Percentiles rank a stretch among this genome's conserved stretches.
Evolutionary conservation across 2,888 invertebrate genomes (phyloP).

Genomic region (Rotaria sp.): DNA sequence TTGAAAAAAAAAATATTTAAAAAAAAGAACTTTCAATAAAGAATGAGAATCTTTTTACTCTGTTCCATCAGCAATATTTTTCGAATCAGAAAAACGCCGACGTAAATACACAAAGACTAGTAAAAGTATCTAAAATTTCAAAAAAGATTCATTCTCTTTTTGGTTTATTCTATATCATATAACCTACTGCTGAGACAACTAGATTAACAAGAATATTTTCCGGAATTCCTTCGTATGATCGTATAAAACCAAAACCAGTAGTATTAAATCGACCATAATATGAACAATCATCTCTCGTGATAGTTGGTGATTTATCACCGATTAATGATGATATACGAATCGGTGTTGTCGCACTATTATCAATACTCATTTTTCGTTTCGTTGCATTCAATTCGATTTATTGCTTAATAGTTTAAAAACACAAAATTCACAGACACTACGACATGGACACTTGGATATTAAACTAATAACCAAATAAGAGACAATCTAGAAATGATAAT

Average conservation of each 20-base stretch:
- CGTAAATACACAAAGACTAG: neutral
- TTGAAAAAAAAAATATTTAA: neutral
- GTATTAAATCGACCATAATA: conserved; percentile 25
- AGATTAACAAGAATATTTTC: conserved; percentile 37
- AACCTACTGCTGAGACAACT: neutral
- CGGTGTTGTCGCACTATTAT: neutral
- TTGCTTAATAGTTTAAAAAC: too few species aligned
- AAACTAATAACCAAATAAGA: too few species aligned
- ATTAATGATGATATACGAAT: neutral
- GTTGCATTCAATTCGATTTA: too few species aligned
- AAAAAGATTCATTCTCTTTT: neutral
- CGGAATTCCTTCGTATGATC: conserved; percentile 39
- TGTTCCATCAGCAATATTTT: neutral
- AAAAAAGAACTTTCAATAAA: neutral
- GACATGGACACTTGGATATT: too few species aligned
- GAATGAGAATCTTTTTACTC: neutral
- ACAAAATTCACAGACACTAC: too few species aligned
- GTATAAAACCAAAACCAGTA: conserved; percentile 28
- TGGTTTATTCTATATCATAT: neutral
- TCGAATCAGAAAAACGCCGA: conserved; percentile 24
- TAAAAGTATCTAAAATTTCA: neutral
- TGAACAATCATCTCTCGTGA: neutral
- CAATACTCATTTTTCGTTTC: too few species aligned
- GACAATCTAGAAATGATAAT: too few species aligned
- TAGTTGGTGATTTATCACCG: neutral